Percentiles rank a stretch among this genome's conserved stretches.
Evolutionary conservation across 2,797 vertebrate genomes (phyloP).

Genomic region (Neopelma chrysocephalum): DNA sequence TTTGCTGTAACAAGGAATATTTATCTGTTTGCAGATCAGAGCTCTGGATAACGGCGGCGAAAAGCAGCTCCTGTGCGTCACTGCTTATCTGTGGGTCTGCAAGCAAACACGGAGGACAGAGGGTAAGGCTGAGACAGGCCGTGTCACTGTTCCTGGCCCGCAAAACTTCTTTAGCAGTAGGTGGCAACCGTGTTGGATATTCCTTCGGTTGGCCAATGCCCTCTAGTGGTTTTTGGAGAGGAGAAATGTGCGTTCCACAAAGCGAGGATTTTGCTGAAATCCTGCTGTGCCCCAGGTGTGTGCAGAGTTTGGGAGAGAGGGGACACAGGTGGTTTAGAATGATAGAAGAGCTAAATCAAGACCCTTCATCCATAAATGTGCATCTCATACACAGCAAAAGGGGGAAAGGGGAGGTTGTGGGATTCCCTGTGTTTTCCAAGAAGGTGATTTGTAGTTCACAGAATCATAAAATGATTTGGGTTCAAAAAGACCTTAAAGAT

Average conservation of each 20-base stretch:
- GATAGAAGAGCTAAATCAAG: neutral
- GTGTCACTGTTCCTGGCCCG: neutral
- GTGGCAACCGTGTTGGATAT: rapidly evolving
- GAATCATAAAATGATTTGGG: neutral
- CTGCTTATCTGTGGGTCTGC: neutral
- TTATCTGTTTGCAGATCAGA: neutral
- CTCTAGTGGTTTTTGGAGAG: conserved; percentile 13
- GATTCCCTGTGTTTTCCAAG: neutral
- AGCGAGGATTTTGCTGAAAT: neutral
- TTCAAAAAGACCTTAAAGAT: neutral
- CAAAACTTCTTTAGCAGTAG: neutral
- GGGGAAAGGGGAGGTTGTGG: neutral
- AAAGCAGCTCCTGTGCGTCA: neutral
- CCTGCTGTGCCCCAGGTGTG: rapidly evolving
- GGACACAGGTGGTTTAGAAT: neutral
- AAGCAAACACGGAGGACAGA: neutral
- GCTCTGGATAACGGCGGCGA: neutral
- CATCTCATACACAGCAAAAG: neutral
- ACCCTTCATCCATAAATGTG: neutral
- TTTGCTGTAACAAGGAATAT: neutral
- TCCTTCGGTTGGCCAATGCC: conserved; percentile 4
- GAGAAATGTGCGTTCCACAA: neutral
- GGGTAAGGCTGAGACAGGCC: neutral
- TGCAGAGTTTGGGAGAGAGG: neutral
- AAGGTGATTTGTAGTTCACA: neutral